Evolutionary conservation across 2,888 invertebrate species (phyloP), one percentile per base, ranked within the genome.

Genomic region (Calliphora vomitoria): DNA sequence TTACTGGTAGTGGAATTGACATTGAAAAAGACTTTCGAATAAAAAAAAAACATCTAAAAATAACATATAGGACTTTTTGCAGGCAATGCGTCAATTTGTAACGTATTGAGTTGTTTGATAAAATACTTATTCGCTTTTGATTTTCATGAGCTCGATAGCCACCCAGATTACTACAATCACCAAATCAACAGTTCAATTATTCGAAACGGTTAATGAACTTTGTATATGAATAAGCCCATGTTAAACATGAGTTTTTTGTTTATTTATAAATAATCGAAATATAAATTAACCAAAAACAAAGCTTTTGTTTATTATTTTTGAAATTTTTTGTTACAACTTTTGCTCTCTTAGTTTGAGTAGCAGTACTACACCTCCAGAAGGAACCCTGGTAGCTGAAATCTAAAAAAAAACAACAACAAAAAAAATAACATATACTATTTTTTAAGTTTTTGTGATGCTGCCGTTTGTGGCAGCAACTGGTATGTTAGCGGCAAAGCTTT

Each of bases 401-500:
- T n/a, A 15, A 31, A 66, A n/a, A 15, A 50, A 25, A 8, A 47
- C 4, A 50, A 38, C n/a, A 84, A 41, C 58, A 60, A 31, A 41
- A 66, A n/a, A 60, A 31, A 66, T 72, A 85, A 58, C 58, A 76
- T 80, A 55, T 53, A 60, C 53, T 53, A 64, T 74, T 62, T 38
- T 58, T 60, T 38, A 35, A 41, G 74, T 82, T 74, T 69, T 75
- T 79, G 53, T 80, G 64, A 78, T 69, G 55, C 71, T 82, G 76
- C 50, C 60, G 31, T 81, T 71, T 78, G 66, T 68, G 85, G 89
- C 66, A 76, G 74, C 87, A 87, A 85, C 82, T 87, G 82, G 90
- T 89, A 90, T 90, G 90, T 90, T 90, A 90, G 93, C 93, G 93
- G 93, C 93, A 91, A 91, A 91, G 92, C 93, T 93, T 93, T 91